Percentiles rank a stretch among this genome's conserved stretches.
Evolutionary conservation across 2,797 vertebrate species (phyloP).

Genomic region (Chrosomus eos): DNA sequence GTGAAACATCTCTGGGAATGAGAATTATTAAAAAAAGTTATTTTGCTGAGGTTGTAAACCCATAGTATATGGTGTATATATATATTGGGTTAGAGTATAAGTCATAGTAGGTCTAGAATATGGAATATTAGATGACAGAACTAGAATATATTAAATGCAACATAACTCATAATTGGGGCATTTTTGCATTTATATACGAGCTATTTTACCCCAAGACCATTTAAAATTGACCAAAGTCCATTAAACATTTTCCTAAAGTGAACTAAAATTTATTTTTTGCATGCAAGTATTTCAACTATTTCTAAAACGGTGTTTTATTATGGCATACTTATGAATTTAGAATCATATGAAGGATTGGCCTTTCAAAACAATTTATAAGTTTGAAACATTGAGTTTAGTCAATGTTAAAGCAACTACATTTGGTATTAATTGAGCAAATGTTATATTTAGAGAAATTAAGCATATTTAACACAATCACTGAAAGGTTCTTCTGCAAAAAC

Average conservation of each 20-base stretch:
- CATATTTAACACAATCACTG: too few species aligned
- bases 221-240: neutral
- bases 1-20: neutral
- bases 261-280: neutral
- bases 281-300: neutral
- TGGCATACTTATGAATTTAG: neutral
- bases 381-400: neutral
- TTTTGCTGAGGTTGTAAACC: too few species aligned
- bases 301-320: neutral
- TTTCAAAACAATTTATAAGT: neutral
- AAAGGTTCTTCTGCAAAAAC: too few species aligned
- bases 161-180: neutral
- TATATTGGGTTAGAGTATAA: too few species aligned
- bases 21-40: too few species aligned
- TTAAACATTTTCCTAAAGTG: neutral
- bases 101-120: neutral
- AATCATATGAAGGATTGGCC: too few species aligned
- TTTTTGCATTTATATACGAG: too few species aligned
- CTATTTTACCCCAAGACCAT: rapidly evolving
- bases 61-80: neutral
- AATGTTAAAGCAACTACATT: neutral
- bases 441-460: neutral
- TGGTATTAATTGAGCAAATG: neutral
- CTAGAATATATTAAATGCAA: too few species aligned
- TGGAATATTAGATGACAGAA: too few species aligned